Evolutionary conservation across 2,888 invertebrate species (phyloP).

Genomic region (Caenorhabditis sp.): DNA sequence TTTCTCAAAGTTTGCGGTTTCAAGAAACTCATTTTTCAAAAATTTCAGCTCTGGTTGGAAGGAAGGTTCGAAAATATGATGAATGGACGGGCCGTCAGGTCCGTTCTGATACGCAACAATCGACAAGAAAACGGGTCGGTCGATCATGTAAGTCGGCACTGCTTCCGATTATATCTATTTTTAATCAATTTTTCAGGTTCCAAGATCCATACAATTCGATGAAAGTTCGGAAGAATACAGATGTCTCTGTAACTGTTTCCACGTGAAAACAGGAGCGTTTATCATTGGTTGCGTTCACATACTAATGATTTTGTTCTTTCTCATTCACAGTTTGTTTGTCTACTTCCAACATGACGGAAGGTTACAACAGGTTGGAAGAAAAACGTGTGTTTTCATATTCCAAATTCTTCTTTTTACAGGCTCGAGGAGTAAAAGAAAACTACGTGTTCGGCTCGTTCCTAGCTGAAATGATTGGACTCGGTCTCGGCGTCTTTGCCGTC

Average conservation of each 20-base stretch:
- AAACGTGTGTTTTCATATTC: neutral
- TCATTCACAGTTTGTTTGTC: conserved; percentile 81
- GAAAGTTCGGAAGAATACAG: conserved; percentile 80
- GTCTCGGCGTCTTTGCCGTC: conserved; percentile 72
- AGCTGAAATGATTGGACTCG: conserved; percentile 72
- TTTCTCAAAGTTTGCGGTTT: conserved; percentile 7
- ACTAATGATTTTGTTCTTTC: conserved; percentile 78
- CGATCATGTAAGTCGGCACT: conserved; percentile 64
- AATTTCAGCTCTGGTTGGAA: conserved; percentile 63
- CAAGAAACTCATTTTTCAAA: neutral
- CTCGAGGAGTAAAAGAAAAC: conserved; percentile 72
- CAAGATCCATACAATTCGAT: conserved; percentile 80
- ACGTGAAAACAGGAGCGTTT: conserved; percentile 81
- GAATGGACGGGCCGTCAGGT: conserved; percentile 79
- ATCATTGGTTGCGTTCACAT: conserved; percentile 77
- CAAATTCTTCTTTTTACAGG: conserved; percentile 58
- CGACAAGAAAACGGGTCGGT: conserved; percentile 72
- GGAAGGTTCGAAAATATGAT: conserved; percentile 70
- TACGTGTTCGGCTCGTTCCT: conserved; percentile 74
- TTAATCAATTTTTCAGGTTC: conserved; percentile 64
- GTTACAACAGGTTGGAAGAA: conserved; percentile 59
- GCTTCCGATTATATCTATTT: no score
- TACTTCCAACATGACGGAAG: conserved; percentile 79
- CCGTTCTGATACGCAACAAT: conserved; percentile 77
- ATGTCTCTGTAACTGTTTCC: conserved; percentile 82